Percentiles rank a stretch among this genome's conserved stretches.
Conservation (phyloP, 1,140 invertebrate species). For the Eulimnadia texana region DNA sequence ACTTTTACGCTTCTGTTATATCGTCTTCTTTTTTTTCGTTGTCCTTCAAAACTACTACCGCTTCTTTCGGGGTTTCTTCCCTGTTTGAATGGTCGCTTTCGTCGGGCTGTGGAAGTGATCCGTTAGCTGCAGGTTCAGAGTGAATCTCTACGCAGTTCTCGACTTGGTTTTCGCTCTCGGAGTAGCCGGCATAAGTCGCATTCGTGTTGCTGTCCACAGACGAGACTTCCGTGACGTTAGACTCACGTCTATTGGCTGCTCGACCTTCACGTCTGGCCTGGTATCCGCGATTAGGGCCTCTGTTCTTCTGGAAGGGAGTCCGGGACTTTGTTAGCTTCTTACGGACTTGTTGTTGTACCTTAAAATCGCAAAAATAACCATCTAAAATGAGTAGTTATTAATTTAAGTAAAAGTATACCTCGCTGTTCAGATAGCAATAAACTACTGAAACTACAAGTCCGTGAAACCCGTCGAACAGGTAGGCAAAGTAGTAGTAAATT, state of each 20-base stretch:
- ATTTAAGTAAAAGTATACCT: too few relatives aligned
- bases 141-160: too few relatives aligned
- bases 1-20: too few relatives aligned
- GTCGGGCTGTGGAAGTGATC: too few relatives aligned
- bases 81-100: too few relatives aligned
- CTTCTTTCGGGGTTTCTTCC: too few relatives aligned
- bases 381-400: background rate
- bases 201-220: background rate
- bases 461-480: slow-evolving; percentile 38
- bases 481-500: slow-evolving; percentile 36
- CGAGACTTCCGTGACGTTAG: background rate
- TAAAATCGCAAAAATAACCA: background rate
- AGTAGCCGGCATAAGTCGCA: background rate
- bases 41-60: too few relatives aligned
- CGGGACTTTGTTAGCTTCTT: background rate
- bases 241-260: background rate
- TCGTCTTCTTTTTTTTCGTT: too few relatives aligned
- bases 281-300: background rate
- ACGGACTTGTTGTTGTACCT: background rate
- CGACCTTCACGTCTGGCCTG: background rate
- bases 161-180: too few relatives aligned
- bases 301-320: background rate
- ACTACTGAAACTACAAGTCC: slow-evolving; percentile 38
- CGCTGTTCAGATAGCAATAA: slow-evolving; percentile 42
- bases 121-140: too few relatives aligned